phyloP scores from a whole-genome alignment of 2,888 invertebrate species.

The Volucella zonaria region DNA sequence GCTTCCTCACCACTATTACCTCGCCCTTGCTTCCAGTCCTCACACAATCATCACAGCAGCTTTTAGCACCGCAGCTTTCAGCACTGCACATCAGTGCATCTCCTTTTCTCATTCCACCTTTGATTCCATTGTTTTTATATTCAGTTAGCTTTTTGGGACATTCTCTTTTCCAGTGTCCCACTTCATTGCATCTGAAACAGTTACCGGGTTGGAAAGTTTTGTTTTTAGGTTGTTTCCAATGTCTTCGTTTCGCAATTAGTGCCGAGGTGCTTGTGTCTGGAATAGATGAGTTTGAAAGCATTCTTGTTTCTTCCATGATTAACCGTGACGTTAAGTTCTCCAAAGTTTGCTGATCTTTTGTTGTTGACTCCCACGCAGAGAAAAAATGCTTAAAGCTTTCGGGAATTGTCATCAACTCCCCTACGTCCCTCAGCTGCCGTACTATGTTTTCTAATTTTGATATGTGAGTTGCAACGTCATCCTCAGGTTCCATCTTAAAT shows the following conservation, averaged over 20 bases:
- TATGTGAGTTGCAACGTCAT: constrained; percentile 60
- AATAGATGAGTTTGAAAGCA: constrained; percentile 17
- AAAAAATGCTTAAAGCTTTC: constrained; percentile 73
- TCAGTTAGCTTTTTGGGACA: constrained; percentile 19
- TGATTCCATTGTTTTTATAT: not conserved
- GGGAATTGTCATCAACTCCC: constrained; percentile 72
- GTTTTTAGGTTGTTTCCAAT: not conserved
- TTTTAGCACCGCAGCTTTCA: not conserved
- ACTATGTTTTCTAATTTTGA: constrained; percentile 47
- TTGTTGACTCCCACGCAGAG: constrained; percentile 71
- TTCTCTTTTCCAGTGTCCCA: constrained; percentile 64
- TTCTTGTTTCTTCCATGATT: constrained; percentile 74
- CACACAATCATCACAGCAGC: not conserved
- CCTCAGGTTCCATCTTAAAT: constrained; percentile 52
- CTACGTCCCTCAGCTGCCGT: constrained; percentile 54
- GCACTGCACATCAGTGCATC: constrained; percentile 6
- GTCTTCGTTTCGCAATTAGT: constrained; percentile 17
- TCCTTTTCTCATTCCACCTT: not conserved
- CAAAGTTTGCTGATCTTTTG: constrained; percentile 73
- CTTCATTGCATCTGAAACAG: constrained; percentile 70
- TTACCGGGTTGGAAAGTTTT: constrained; percentile 20
- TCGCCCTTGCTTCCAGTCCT: constrained; percentile 14
- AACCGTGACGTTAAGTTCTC: constrained; percentile 73
- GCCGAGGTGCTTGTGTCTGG: constrained; percentile 14
- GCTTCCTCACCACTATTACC: not conserved